These are phyloP conservation scores for Cheilosia scutellata DNA, from an alignment of 2,888 invertebrate genomes.

Conservation along the genomic window DNA sequence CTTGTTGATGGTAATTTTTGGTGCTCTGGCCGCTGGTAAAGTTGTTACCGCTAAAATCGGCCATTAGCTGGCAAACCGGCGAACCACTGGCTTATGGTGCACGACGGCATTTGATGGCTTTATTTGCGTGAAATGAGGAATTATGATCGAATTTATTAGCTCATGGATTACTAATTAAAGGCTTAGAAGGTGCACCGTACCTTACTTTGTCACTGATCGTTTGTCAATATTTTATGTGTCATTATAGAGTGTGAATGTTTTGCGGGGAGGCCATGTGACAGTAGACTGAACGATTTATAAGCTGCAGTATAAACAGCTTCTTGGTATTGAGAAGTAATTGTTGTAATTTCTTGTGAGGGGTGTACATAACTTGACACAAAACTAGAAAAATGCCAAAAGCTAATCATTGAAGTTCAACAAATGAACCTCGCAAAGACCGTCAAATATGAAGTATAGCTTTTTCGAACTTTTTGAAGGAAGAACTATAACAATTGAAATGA, in stretches of 20 bases:
- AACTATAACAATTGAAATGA: too few relatives aligned
- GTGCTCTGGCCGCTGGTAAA: slow-evolving; percentile 48
- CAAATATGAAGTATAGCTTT: too few relatives aligned
- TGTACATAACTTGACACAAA: too few relatives aligned
- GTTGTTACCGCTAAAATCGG: slow-evolving; percentile 57
- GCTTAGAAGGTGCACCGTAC: not conserved
- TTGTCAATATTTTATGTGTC: slow-evolving; percentile 23
- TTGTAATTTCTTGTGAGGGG: too few relatives aligned
- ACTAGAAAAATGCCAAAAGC: too few relatives aligned
- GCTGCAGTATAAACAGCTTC: too few relatives aligned
- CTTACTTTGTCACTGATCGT: slow-evolving; percentile 10
- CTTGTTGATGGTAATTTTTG: slow-evolving; percentile 70
- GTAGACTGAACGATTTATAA: too few relatives aligned
- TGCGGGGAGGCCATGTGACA: not conserved
- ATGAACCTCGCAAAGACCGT: too few relatives aligned
- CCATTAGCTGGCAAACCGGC: slow-evolving; percentile 46
- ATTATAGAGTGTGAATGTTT: not conserved
- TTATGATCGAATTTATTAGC: slow-evolving; percentile 40
- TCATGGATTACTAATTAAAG: slow-evolving; percentile 10
- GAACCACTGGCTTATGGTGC: slow-evolving; percentile 23
- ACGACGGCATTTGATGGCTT: slow-evolving; percentile 63
- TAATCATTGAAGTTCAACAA: too few relatives aligned
- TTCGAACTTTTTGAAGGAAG: too few relatives aligned
- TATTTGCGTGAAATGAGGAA: slow-evolving; percentile 58
- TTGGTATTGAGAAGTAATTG: too few relatives aligned